These are phyloP conservation scores for Diadumene lineata DNA, from an alignment of 92 coral and sea anemone species.

Conservation along the genomic window DNA sequence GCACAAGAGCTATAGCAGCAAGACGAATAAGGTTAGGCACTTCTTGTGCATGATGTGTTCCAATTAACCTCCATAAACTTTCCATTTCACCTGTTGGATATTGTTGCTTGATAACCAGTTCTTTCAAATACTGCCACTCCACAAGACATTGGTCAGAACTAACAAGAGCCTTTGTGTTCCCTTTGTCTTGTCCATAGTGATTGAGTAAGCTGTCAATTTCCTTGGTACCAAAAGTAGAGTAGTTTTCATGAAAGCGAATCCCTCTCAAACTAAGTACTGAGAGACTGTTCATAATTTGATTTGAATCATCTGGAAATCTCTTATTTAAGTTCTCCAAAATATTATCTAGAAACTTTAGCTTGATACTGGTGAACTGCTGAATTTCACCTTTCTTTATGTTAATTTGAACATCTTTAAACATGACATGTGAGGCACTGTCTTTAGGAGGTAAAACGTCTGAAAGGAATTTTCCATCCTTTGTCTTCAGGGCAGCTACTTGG, in stretches of 20 bases:
- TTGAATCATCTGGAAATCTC: slow-evolving; percentile 46
- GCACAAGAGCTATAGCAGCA: slow-evolving; percentile 20
- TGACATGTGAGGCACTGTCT: slow-evolving; percentile 34
- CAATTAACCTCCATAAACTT: slow-evolving; percentile 19
- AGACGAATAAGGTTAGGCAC: slow-evolving; percentile 25
- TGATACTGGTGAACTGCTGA: slow-evolving; percentile 16
- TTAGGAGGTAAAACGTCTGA: slow-evolving; percentile 24
- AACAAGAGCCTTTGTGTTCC: neutral
- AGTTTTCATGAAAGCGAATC: slow-evolving; percentile 25
- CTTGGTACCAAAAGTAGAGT: slow-evolving; percentile 29
- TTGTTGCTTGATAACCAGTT: neutral
- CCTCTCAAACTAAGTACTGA: slow-evolving; percentile 34
- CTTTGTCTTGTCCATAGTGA: slow-evolving; percentile 47
- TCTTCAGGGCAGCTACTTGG: slow-evolving; percentile 28
- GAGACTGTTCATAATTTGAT: slow-evolving; percentile 24
- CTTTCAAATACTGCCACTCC: neutral
- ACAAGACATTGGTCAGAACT: neutral
- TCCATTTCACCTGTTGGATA: slow-evolving; percentile 38
- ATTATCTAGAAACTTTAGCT: slow-evolving; percentile 13
- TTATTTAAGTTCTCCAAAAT: slow-evolving; percentile 12
- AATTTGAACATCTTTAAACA: slow-evolving; percentile 12
- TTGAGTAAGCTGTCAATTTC: slow-evolving; percentile 37
- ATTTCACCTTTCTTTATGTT: slow-evolving; percentile 23
- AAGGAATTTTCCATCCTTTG: too few species aligned
- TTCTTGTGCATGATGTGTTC: slow-evolving; percentile 30